A percentile compares a stretch with the other conserved stretches of the same genome.
These are phyloP conservation scores for Chaetodon trifasciatus DNA, from an alignment of 2,797 vertebrate species.

Conservation along the genomic window DNA sequence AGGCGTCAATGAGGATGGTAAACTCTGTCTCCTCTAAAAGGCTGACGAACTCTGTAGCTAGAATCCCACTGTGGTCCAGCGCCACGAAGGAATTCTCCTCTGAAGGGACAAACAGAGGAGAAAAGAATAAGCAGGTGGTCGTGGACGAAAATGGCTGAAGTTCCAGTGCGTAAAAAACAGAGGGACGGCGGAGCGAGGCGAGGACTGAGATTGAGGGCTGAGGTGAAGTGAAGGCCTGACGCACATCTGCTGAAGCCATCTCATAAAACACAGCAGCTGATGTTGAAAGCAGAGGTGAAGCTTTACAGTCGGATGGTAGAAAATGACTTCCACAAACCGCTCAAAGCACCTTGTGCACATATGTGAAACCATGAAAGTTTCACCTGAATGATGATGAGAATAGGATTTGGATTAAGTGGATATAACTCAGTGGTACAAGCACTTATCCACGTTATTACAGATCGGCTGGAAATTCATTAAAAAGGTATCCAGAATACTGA, in stretches of 20 bases:
- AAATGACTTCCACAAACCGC: conserved; percentile 62
- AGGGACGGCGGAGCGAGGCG: neutral
- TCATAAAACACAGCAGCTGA: conserved; percentile 75
- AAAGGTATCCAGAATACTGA: conserved; percentile 1
- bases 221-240: conserved; percentile 62
- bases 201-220: neutral
- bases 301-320: conserved; percentile 54
- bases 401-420: conserved; percentile 31
- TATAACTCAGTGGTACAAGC: neutral
- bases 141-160: neutral
- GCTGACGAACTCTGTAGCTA: conserved; percentile 86
- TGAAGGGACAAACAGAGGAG: conserved; percentile 50
- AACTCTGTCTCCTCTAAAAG: conserved; percentile 93
- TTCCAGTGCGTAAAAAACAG: conserved; percentile 3
- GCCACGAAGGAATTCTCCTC: conserved; percentile 90
- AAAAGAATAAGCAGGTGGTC: neutral
- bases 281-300: conserved; percentile 80
- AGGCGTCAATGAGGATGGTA: conserved; percentile 90
- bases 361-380: conserved; percentile 37
- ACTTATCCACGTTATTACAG: conserved; percentile 1
- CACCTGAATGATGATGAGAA: conserved; percentile 44
- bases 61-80: conserved; percentile 90
- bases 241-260: conserved; percentile 81
- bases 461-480: conserved; percentile 1
- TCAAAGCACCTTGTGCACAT: conserved; percentile 28